phyloP scores from a whole-genome alignment of 1,140 invertebrate genomes.

The Parapsyche elsis region DNA sequence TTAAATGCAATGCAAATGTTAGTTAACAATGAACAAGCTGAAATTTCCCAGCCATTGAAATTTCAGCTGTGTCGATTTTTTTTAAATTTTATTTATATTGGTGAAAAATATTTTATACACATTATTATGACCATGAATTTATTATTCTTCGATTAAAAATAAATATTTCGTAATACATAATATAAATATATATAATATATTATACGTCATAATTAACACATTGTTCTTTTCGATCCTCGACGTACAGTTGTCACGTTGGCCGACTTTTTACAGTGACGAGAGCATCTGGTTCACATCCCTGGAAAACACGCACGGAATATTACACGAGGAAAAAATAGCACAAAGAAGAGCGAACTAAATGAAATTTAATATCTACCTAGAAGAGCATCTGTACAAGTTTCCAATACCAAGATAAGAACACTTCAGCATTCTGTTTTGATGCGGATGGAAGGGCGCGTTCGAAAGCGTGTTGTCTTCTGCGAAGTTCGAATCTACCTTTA shows the following conservation, averaged over 20 bases:
- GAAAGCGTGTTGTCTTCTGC: background rate
- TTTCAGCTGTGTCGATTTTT: conserved; percentile 26
- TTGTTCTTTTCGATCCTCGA: conserved; percentile 9
- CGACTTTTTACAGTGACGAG: background rate
- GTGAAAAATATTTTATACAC: conserved; percentile 9
- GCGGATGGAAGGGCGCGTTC: background rate
- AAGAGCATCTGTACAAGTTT: conserved; percentile 46
- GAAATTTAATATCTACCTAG: background rate
- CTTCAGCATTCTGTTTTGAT: conserved; percentile 5
- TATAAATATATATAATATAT: conserved; percentile 23
- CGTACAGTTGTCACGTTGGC: background rate
- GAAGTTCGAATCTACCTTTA: conserved; percentile 8
- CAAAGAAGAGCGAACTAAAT: background rate
- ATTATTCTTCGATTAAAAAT: conserved; percentile 17
- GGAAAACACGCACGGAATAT: background rate
- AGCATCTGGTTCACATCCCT: conserved; percentile 33
- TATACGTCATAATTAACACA: conserved; percentile 9
- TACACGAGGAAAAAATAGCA: no score
- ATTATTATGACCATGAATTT: conserved; percentile 1
- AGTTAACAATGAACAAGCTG: conserved; percentile 6
- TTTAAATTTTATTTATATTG: background rate
- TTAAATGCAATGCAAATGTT: background rate
- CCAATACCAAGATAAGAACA: conserved; percentile 45
- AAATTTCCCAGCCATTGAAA: conserved; percentile 49
- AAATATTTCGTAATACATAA: conserved; percentile 12